phyloP scores from a whole-genome alignment of 2,888 invertebrate genomes.

The Eugnorisma glareosa region DNA sequence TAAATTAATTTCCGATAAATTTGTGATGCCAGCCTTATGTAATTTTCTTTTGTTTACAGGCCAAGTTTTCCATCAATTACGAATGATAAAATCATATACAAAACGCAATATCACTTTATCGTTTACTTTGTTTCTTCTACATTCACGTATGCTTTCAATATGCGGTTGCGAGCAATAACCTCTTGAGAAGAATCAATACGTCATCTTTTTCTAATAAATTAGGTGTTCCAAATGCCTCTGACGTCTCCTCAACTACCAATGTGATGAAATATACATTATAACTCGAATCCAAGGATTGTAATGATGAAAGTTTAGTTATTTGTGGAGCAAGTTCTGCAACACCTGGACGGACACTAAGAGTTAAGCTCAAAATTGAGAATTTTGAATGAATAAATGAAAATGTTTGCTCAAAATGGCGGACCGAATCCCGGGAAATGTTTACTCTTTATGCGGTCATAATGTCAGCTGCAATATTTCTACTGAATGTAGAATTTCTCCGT shows the following conservation, averaged over 20 bases:
- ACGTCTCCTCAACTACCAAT: conserved; percentile 14
- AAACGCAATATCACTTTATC: neutral
- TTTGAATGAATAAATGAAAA: conserved; percentile 58
- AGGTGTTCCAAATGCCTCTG: conserved; percentile 8
- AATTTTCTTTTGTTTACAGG: conserved; percentile 50
- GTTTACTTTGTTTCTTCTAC: neutral
- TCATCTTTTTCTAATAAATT: conserved; percentile 22
- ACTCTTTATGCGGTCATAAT: conserved; percentile 42
- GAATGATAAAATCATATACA: neutral
- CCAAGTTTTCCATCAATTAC: conserved; percentile 29
- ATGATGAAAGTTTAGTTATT: conserved; percentile 59
- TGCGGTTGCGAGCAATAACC: neutral
- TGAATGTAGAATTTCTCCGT: conserved; percentile 9
- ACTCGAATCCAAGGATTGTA: conserved; percentile 53
- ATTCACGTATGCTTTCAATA: neutral
- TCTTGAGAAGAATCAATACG: neutral
- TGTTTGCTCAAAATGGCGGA: conserved; percentile 38
- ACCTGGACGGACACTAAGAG: conserved; percentile 60
- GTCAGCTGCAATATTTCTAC: conserved; percentile 39
- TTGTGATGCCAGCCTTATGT: conserved; percentile 32
- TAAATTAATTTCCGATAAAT: conserved; percentile 67
- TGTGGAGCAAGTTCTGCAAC: conserved; percentile 55
- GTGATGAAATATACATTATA: conserved; percentile 59
- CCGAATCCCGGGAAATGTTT: conserved; percentile 20
- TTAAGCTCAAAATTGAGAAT: conserved; percentile 49